These are phyloP conservation scores for Rhamphomyia laevipes DNA, from an alignment of 2,888 invertebrate species.

Conservation along the genomic window DNA sequence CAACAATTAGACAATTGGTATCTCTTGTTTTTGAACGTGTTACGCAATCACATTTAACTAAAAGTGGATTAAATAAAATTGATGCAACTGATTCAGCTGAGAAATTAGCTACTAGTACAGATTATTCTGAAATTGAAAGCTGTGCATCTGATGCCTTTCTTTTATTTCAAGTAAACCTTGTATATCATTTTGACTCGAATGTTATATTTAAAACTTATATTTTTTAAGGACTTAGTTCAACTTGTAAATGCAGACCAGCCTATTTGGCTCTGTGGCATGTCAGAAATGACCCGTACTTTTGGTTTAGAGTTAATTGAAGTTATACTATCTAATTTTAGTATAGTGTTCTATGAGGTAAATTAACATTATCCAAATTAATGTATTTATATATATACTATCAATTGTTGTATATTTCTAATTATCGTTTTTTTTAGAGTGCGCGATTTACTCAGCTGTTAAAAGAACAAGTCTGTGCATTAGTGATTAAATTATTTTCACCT, in stretches of 20 bases:
- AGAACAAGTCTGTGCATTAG: constrained; percentile 93
- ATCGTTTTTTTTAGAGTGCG: constrained; percentile 54
- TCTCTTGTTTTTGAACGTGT: constrained; percentile 85
- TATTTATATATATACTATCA: neutral
- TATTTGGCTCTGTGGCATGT: constrained; percentile 88
- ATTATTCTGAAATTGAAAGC: constrained; percentile 54
- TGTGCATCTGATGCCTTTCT: constrained; percentile 91
- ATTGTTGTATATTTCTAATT: constrained; percentile 1
- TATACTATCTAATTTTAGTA: constrained; percentile 74
- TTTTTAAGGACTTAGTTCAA: constrained; percentile 79
- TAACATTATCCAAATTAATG: neutral
- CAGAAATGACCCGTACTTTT: constrained; percentile 95
- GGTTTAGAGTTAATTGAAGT: constrained; percentile 92
- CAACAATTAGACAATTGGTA: constrained; percentile 91
- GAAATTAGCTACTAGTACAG: constrained; percentile 9
- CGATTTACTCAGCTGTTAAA: constrained; percentile 92
- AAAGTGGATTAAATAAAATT: constrained; percentile 11
- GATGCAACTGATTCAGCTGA: constrained; percentile 6
- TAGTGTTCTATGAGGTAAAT: constrained; percentile 69
- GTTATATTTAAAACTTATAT: neutral
- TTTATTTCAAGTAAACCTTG: constrained; percentile 64
- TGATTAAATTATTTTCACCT: constrained; percentile 97
- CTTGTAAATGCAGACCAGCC: constrained; percentile 94
- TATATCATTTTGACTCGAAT: neutral
- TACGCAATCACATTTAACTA: constrained; percentile 15